Base-by-base conservation (phyloP, 2,888 invertebrate genomes). In the Drosophila fungiperda region DNA sequence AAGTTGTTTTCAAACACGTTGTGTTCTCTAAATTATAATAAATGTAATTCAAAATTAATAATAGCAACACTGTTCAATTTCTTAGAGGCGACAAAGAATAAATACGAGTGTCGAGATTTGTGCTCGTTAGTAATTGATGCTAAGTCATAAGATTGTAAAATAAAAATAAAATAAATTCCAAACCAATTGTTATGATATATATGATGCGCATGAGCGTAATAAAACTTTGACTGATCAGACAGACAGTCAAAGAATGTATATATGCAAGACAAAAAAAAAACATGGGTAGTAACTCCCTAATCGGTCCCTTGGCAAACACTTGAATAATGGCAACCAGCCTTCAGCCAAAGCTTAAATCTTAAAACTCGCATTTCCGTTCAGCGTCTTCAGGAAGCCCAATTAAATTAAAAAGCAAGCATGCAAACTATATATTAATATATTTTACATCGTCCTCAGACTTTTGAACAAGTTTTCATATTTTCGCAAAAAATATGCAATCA, bases 1-100 rank as follows among this genome's bases (percentile, higher is more conserved):
- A 66, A 55, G 48, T 67, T 66, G 53, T 36, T 26, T 53, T 62
- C 66, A 26, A 53, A 40, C 42, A 52, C 48, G 61, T 72, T 73
- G 42, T 29, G 20, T 42, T 48, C 40, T 23, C 32, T 29, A 40
- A 62, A 55, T 40, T 48, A 26, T 32, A 23, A 32, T 52, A 65
- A 45, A 17, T 8, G 3, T 23, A 45, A 53, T 11, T 42, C 40
- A 42, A 45, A 23, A 15, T 23, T 7, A 20, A 23, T 15, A 40
- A 38, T 5, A n/a, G 15, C n/a, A 38, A 38, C 38, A 17, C 23
- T 35, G 33, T 36, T 15, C 7, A 48, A 42, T 48, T 45, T 42
- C 3, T 23, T 4, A 45, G 15, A 8, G 15, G 15, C 8, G 23
- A 23, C 15, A 15, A 15, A 45, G 49, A 11, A 17, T 11, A 17